These are phyloP conservation scores for Seriola rivoliana DNA, from an alignment of 2,113 vertebrate genomes.

Conservation along the genomic window DNA sequence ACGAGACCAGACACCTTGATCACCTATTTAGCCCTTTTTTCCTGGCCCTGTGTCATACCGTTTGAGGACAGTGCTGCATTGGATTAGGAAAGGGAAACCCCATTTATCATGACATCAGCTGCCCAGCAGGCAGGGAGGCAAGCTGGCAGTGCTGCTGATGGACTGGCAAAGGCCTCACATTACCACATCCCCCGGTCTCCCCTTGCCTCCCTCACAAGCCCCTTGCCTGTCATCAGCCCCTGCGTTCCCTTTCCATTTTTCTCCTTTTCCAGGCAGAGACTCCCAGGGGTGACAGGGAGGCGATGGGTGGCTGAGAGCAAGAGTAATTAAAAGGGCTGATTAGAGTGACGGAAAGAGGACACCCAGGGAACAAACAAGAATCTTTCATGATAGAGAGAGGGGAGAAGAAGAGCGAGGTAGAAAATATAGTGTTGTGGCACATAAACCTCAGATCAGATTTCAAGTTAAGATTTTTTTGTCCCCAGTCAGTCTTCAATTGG, in stretches of 20 bases:
- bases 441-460: slow-evolving; percentile 48
- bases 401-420: not conserved
- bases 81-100: slow-evolving; percentile 49
- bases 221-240: slow-evolving; percentile 43
- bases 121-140: slow-evolving; percentile 42
- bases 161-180: slow-evolving; percentile 56
- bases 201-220: slow-evolving; percentile 46
- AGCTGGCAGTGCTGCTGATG: slow-evolving; percentile 62
- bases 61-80: slow-evolving; percentile 7
- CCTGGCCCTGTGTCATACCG: slow-evolving; percentile 1
- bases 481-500: slow-evolving; percentile 37
- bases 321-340: slow-evolving; percentile 80
- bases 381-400: slow-evolving; percentile 23
- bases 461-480: slow-evolving; percentile 33
- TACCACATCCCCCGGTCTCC: slow-evolving; percentile 33
- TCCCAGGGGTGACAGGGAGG: slow-evolving; percentile 70
- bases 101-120: slow-evolving; percentile 73
- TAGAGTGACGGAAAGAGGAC: slow-evolving; percentile 79
- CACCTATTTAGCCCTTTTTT: slow-evolving; percentile 16
- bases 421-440: slow-evolving; percentile 5
- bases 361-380: slow-evolving; percentile 58
- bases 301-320: slow-evolving; percentile 59
- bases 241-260: slow-evolving; percentile 51
- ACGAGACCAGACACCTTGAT: slow-evolving; percentile 10
- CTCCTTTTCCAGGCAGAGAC: slow-evolving; percentile 41